Base-by-base conservation (phyloP, 2,113 vertebrate species). In the Hippocampus barbouri region DNA sequence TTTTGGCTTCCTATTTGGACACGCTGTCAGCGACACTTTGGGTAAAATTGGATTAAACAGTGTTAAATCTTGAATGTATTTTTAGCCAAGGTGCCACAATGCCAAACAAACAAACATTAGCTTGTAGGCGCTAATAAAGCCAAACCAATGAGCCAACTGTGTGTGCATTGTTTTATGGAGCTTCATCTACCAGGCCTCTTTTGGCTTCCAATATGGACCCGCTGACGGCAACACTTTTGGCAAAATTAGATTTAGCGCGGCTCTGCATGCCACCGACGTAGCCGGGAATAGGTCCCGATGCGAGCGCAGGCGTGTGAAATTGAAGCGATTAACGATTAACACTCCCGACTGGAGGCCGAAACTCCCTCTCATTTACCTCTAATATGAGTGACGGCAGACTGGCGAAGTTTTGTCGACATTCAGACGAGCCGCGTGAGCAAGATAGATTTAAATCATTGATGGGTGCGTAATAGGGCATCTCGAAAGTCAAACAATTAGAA, bases 241-340 rank as follows among this genome's bases (percentile, higher is more conserved):
- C 0, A 34, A 61, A 79, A 69, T 69, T 71, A 71, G 40, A 74
- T 53, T 66, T 38, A 82, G 72, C 59, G 27, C 8, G 8, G 15
- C 59, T 34, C 27, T 34, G 25, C 27, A 20, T 34, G 25, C 76
- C 47, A 77, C 78, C 70, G 66, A 73, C 56, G 63, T 25, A 51
- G 71, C 9, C 66, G 40, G 68, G 70, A 76, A 43, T 12, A 30
- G 63, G 66, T n/a, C 62, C 69, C 20, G 57, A 83, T 77, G 27
- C 71, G 74, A 79, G 68, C 72, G 71, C 66, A 71, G 63, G 79
- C 79, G 70, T 82, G 79, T 81, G 75, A 80, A 80, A 83, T 78
- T 78, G 75, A 77, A 67, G 74, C 72, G 70, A 79, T 78, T 75
- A 70, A 69, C 63, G 72, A 83, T 84, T 78, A 84, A 82, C 79